phyloP scores from a whole-genome alignment of 2,888 invertebrate genomes.

The Athetis lepigone region DNA sequence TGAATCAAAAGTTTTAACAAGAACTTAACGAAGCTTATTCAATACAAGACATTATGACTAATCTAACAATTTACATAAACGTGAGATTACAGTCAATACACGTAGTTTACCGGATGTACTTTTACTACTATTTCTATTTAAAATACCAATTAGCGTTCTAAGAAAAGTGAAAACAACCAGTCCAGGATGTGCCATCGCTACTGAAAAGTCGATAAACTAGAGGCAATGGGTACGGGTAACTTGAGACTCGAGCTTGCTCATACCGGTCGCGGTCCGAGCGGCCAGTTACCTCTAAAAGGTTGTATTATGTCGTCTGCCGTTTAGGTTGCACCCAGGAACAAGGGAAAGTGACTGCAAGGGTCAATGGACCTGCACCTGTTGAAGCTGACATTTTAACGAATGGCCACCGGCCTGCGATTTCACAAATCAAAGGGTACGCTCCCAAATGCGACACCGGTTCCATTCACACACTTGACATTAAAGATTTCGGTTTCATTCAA shows the following conservation, averaged over 20 bases:
- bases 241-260: conserved; percentile 25
- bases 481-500: conserved; percentile 27
- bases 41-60: neutral
- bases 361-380: conserved; percentile 64
- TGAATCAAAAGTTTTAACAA: neutral
- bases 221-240: conserved; percentile 45
- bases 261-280: conserved; percentile 46
- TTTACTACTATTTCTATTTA: conserved; percentile 44
- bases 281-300: conserved; percentile 75
- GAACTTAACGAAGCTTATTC: conserved; percentile 1
- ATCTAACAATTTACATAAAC: conserved; percentile 5
- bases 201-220: conserved; percentile 54
- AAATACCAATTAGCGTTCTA: conserved; percentile 33
- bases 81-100: conserved; percentile 1
- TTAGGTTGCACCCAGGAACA: conserved; percentile 70
- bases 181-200: conserved; percentile 39
- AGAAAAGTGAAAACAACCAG: conserved; percentile 60
- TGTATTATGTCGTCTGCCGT: conserved; percentile 68
- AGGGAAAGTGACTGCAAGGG: conserved; percentile 72
- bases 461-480: conserved; percentile 13
- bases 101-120: conserved; percentile 17
- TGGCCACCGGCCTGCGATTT: conserved; percentile 50
- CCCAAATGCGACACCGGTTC: conserved; percentile 43
- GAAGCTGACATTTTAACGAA: conserved; percentile 57
- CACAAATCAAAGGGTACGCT: conserved; percentile 54